Evolutionary conservation across 2,888 invertebrate species (phyloP).

Genomic region (Ditylenchus weischeri): DNA sequence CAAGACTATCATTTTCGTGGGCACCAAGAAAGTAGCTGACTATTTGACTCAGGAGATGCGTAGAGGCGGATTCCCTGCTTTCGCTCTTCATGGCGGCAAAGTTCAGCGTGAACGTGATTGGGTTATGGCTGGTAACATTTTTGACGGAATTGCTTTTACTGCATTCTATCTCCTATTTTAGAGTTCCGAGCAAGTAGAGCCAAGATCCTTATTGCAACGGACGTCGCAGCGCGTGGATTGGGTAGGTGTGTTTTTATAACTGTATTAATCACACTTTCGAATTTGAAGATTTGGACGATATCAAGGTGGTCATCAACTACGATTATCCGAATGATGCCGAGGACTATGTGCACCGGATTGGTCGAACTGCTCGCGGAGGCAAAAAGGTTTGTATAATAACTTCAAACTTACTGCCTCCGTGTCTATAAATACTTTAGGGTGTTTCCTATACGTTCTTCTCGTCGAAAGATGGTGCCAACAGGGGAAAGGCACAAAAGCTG

Average conservation of each 20-base stretch:
- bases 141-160: too few species aligned
- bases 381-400: conserved; percentile 67
- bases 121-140: conserved; percentile 63
- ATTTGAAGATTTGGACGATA: conserved; percentile 81
- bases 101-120: conserved; percentile 89
- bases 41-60: conserved; percentile 78
- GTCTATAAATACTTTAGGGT: too few species aligned
- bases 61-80: conserved; percentile 67
- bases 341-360: conserved; percentile 95
- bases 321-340: conserved; percentile 97
- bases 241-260: conserved; percentile 35
- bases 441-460: too few species aligned
- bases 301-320: conserved; percentile 94
- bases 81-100: conserved; percentile 87
- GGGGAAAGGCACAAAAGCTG: too few species aligned
- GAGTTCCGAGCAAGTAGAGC: too few species aligned
- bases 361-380: conserved; percentile 86
- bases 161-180: too few species aligned
- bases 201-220: conserved; percentile 86
- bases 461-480: too few species aligned
- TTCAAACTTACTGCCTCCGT: too few species aligned
- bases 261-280: neutral
- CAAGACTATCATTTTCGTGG: conserved; percentile 92
- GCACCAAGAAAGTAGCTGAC: conserved; percentile 93
- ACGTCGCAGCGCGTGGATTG: conserved; percentile 75